phyloP scores from a whole-genome alignment of 2,113 vertebrate species.

The Capricornis sumatraensis region DNA sequence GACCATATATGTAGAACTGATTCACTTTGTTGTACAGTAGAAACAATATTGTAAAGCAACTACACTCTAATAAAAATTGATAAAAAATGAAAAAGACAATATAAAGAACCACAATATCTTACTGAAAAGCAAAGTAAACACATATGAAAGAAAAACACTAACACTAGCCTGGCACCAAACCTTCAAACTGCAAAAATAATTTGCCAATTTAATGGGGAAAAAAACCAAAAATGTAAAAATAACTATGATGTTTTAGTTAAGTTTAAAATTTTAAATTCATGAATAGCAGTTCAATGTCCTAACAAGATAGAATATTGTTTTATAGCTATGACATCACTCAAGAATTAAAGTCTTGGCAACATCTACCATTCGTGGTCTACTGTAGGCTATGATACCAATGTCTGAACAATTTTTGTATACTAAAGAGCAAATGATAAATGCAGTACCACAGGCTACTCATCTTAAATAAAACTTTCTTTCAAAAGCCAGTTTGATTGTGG shows the following conservation, averaged over 20 bases:
- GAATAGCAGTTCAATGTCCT: not conserved
- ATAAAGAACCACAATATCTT: conserved; percentile 10
- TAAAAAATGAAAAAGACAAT: not conserved
- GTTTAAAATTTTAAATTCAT: conserved; percentile 18
- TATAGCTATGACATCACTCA: not conserved
- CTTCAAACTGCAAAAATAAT: conserved; percentile 26
- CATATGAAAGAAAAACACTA: conserved; percentile 4
- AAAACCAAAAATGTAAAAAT: conserved; percentile 15
- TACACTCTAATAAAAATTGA: not conserved
- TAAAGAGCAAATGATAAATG: not conserved
- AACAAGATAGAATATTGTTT: not conserved
- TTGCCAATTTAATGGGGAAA: not conserved
- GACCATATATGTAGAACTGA: not conserved
- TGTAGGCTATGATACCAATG: not conserved
- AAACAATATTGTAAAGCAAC: not conserved
- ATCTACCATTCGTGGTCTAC: not conserved
- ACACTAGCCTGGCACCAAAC: not conserved
- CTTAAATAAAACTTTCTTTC: not conserved
- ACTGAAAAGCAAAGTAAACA: not conserved
- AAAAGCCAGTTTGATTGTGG: not conserved
- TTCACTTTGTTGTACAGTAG: not conserved
- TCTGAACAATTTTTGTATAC: not conserved
- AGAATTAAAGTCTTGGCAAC: conserved; percentile 28
- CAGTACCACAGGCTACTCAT: not conserved
- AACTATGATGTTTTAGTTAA: not conserved